Percentiles rank a stretch among this genome's conserved stretches.
Conservation (phyloP, 2,113 vertebrate species). For the Alosa alosa region DNA sequence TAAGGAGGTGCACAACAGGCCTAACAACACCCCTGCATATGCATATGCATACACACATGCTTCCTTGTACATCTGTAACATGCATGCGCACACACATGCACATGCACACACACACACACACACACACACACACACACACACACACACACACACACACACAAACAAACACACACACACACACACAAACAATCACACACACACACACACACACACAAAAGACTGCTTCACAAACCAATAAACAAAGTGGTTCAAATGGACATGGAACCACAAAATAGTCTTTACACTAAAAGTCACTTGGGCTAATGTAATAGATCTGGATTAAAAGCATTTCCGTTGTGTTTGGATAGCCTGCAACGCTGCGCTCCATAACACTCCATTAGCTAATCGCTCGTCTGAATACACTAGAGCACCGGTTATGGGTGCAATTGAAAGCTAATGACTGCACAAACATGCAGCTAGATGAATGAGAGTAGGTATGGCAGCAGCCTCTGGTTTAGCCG, state of each 20-base stretch:
- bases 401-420: not conserved
- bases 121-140: not conserved
- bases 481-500: not conserved
- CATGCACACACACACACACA: no score
- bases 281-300: not conserved
- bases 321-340: conserved; percentile 21
- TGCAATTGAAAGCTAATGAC: not conserved
- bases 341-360: not conserved
- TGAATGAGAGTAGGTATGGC: not conserved
- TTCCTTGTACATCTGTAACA: conserved; percentile 45
- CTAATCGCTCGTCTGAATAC: not conserved
- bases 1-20: no score
- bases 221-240: not conserved
- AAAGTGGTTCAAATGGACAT: conserved; percentile 1
- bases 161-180: not conserved
- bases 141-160: not conserved
- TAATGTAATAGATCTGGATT: conserved; percentile 3
- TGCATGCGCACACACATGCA: conserved; percentile 2
- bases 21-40: no score
- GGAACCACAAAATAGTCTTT: not conserved
- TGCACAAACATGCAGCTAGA: not conserved
- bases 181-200: not conserved
- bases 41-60: no score
- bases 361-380: not conserved
- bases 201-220: not conserved